Base-by-base conservation (phyloP, 2,888 invertebrate genomes). In the Sturmia bella region DNA sequence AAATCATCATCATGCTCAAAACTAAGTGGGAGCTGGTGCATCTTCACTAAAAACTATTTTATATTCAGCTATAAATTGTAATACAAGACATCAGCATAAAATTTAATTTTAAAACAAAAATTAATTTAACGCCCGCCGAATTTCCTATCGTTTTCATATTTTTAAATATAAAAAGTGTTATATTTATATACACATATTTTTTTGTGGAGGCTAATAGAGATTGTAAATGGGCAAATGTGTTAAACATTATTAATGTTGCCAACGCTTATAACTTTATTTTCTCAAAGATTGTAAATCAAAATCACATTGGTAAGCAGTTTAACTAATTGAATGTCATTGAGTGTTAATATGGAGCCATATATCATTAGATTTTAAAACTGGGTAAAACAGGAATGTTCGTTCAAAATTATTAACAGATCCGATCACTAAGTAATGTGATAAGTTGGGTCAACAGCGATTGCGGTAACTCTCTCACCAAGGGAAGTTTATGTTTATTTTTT, bases 21-120 rank as follows among this genome's bases (percentile, higher is more conserved):
- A 43, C 19, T 21, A 45, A 66, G 78, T 78, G 72, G 78, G 78
- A 43, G 52, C 64, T 57, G 19, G 19, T 57, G 69, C 61, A 64
- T 77, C 32, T 72, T 64, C 24, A 45, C 43, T 43, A 17, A 43
- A 27, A 24, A 45, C 9, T 52, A 15, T 68, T 21, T 75, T 61
- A 37, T 43, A 24, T 43, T 41, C 17, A 7, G 5, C 32, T 7
- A 32, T 63, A 48, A 48, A 48, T 50, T 48, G 2, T n/a, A 32
- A n/a, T 15, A 68, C 41, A 54, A 52, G 13, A n/a, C 32, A 27
- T 32, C 43, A 45, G 13, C 43, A 69, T 37, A 32, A 3, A 32
- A 32, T 32, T 3, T 32, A 32, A 32, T 2, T n/a, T n/a, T n/a
- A 37, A 39, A 17, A 48, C 48, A 39, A 43, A 9, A 64, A 24